Base-by-base conservation (phyloP, 2,888 invertebrate genomes). In the Drosophila monieri region DNA sequence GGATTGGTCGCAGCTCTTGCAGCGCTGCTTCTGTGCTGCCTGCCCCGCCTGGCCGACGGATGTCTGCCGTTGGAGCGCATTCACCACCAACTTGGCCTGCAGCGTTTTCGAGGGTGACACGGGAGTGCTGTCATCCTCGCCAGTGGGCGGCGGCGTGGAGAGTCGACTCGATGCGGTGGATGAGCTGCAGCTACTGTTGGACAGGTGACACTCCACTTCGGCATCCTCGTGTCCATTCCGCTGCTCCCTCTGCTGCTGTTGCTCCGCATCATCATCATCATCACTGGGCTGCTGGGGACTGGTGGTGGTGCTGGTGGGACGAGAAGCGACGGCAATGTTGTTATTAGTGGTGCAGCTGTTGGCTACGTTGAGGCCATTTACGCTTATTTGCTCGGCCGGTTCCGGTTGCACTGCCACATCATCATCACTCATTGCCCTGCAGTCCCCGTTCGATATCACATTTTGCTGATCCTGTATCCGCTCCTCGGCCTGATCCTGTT, bases 141-240 rank as follows among this genome's bases (percentile, higher is more conserved):
- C 90, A 1, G 90, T 89, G 3, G 90, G 88, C 48, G 91, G 90
- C 46, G 90, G 91, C n/a, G 90, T 90, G 30, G 89, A 86, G 37
- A 88, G 60, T 15, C 88, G 79, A 72, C 89, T 89, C 6, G 91
- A 91, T 37, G 76, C 76, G 18, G 90, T 85, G 18, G 88, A 79
- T 5, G 14, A 74, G 41, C 75, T 74, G 60, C 67, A 56, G 43
- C 75, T 72, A 41, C 73, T 72, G 59, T 76, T 77, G 47, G 85
- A 81, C 27, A 43, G 43, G 59, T 79, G 76, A 37, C 68, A 74
- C 15, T 85, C 80, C 3, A 76, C 64, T 47, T 85, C 80, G 2
- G 75, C 74, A 61, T 81, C 79, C n/a, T 35, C 71, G 43, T 32
- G 60, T 10, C 88, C 83, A 8, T 77, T 80, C 39, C 58, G 51